Conservation (phyloP, 2,113 vertebrate genomes). For the Rhea americana region DNA sequence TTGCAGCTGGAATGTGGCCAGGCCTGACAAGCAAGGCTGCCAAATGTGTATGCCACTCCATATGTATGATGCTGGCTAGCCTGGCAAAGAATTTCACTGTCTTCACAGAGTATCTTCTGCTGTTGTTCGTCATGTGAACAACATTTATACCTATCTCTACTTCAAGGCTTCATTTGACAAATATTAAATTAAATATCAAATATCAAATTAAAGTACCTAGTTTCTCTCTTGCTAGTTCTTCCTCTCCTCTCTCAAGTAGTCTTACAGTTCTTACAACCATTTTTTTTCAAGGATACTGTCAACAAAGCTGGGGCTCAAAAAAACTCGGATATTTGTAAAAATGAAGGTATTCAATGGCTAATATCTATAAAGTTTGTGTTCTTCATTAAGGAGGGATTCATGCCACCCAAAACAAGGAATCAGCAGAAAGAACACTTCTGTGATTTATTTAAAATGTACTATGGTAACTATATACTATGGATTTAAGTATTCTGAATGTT, state of each 20-base stretch:
- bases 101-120: neutral
- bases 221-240: neutral
- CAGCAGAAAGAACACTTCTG: neutral
- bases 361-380: neutral
- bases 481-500: neutral
- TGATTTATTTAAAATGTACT: neutral
- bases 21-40: neutral
- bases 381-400: neutral
- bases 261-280: neutral
- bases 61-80: neutral
- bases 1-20: too few relatives aligned
- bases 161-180: neutral
- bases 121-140: neutral
- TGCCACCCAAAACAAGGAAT: neutral
- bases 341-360: neutral
- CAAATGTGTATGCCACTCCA: neutral
- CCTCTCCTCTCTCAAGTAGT: neutral
- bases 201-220: neutral
- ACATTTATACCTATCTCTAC: neutral
- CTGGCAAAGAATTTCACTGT: neutral
- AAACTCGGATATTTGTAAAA: neutral
- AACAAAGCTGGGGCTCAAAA: neutral
- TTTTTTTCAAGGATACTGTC: neutral
- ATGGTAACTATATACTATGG: too few relatives aligned
- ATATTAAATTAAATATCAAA: too few relatives aligned